phyloP scores from a whole-genome alignment of 2,888 invertebrate species.

The Sepiola atlantica region DNA sequence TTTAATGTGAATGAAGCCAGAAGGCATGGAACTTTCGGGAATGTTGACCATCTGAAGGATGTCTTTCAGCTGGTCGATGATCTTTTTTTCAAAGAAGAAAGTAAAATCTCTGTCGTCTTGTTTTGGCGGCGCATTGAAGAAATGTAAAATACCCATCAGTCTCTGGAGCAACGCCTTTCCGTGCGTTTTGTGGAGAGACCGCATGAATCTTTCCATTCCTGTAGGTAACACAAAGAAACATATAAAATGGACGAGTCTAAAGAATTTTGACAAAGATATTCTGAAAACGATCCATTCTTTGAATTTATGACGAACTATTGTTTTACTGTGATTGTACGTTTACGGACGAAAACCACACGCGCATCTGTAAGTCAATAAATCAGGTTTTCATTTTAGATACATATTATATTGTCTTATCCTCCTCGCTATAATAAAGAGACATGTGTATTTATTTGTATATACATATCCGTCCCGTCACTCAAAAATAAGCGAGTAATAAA shows the following conservation, averaged over 20 bases:
- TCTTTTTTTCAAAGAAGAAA: neutral
- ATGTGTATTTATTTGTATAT: no score
- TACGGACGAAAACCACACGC: no score
- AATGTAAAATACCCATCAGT: neutral
- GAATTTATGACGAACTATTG: no score
- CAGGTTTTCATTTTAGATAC: no score
- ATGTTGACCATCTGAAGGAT: constrained; percentile 45
- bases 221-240: neutral
- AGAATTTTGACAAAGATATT: no score
- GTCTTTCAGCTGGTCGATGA: neutral
- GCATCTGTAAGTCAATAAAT: no score
- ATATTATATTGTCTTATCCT: no score
- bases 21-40: constrained; percentile 37
- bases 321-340: no score
- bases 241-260: neutral
- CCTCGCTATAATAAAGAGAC: no score
- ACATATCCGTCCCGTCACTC: no score
- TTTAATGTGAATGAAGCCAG: constrained; percentile 46
- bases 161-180: neutral
- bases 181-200: neutral
- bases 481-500: no score
- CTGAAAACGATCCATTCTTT: no score
- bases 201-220: constrained; percentile 32
- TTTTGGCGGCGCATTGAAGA: neutral
- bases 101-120: neutral